Evolutionary conservation across 2,797 vertebrate species (phyloP).

Genomic region (Typhlichthys subterraneus): DNA sequence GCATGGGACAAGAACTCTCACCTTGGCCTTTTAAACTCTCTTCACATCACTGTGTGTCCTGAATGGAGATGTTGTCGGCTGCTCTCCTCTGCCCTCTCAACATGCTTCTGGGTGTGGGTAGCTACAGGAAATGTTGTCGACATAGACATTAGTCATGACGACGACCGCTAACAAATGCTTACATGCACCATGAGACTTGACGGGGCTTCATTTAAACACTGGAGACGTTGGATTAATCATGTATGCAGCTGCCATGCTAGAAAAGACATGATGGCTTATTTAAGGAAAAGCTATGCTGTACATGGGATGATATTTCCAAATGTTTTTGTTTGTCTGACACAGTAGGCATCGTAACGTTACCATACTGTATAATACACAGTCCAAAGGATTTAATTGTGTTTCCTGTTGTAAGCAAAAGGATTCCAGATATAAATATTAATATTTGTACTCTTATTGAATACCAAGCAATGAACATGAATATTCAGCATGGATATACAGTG

Average conservation of each 20-base stretch:
- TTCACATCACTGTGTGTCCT: neutral
- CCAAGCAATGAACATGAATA: no score
- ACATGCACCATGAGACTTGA: neutral
- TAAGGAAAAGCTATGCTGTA: neutral
- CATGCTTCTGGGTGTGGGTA: neutral
- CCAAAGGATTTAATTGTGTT: no score
- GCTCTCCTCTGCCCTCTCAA: neutral
- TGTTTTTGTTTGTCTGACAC: no score
- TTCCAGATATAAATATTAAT: no score
- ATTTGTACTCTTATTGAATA: no score
- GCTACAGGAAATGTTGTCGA: neutral
- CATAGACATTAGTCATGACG: conserved; percentile 2
- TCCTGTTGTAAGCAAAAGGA: no score
- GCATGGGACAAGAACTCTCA: neutral
- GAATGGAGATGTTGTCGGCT: neutral
- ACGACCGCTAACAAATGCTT: neutral
- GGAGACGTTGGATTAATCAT: conserved; percentile 7
- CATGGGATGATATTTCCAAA: neutral
- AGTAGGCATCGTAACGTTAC: no score
- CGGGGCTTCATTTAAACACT: neutral
- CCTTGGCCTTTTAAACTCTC: conserved; percentile 6
- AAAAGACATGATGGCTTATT: neutral
- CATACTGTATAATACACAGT: no score
- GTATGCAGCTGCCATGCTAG: neutral
- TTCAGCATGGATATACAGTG: no score